These are phyloP conservation scores for Semotilus atromaculatus DNA, from an alignment of 2,797 vertebrate species.

Conservation along the genomic window DNA sequence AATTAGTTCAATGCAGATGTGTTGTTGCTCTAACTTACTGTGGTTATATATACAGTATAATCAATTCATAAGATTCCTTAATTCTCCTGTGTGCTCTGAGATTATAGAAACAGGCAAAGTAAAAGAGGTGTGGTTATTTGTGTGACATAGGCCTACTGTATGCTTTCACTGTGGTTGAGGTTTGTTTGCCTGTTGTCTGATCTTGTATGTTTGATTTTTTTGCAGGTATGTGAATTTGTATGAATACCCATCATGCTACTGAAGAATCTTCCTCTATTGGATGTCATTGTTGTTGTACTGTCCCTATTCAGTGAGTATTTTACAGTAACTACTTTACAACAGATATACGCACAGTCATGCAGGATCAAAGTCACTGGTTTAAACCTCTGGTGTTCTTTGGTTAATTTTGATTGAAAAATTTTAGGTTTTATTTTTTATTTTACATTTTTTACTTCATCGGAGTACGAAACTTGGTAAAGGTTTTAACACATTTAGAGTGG, in stretches of 20 bases:
- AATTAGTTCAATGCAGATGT: not conserved
- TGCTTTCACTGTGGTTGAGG: not conserved
- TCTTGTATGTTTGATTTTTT: constrained; percentile 62
- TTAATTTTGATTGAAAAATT: too few relatives aligned
- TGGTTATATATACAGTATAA: not conserved
- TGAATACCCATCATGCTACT: constrained; percentile 77
- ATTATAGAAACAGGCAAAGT: constrained; percentile 3
- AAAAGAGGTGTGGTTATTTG: not conserved
- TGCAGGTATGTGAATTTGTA: constrained; percentile 72
- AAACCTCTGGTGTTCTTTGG: too few relatives aligned
- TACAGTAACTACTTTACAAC: not conserved
- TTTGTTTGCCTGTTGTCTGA: constrained; percentile 44
- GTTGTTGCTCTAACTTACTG: not conserved
- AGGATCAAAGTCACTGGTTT: too few relatives aligned
- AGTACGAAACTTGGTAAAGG: too few relatives aligned
- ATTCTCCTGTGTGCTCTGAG: constrained; percentile 13
- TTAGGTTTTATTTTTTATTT: too few relatives aligned
- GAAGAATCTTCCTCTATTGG: constrained; percentile 62
- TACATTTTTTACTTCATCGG: too few relatives aligned
- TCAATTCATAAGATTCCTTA: not conserved
- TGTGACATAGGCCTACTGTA: not conserved
- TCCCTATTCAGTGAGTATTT: constrained; percentile 74
- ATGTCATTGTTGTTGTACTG: constrained; percentile 61
- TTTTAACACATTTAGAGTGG: too few relatives aligned
- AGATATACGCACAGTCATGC: not conserved